phyloP scores from a whole-genome alignment of 2,888 invertebrate genomes.

The Eilema griseolum region DNA sequence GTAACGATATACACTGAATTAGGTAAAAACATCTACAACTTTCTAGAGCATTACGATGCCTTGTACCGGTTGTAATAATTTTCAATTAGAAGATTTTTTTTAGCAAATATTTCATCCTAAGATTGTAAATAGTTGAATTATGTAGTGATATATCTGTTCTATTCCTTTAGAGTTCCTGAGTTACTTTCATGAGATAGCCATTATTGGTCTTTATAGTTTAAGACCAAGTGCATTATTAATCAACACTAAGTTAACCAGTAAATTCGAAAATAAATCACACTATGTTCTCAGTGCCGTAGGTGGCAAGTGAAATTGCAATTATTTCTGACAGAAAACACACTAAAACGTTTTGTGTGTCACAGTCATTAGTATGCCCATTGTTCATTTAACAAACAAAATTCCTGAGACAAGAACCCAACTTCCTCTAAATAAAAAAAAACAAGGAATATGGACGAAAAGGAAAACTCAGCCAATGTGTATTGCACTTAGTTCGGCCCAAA shows the following conservation, averaged over 20 bases:
- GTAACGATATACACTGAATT: not conserved
- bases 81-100: not conserved
- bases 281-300: too few species aligned
- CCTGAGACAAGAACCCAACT: not conserved
- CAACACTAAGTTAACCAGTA: too few species aligned
- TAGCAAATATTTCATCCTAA: too few species aligned
- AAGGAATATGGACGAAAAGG: slow-evolving; percentile 19
- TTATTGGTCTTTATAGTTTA: too few species aligned
- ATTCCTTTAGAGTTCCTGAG: not conserved
- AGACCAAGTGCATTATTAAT: too few species aligned
- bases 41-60: not conserved
- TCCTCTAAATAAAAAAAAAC: slow-evolving; percentile 9
- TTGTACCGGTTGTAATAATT: not conserved
- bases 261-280: too few species aligned
- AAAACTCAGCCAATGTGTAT: slow-evolving; percentile 34
- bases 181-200: too few species aligned
- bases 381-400: not conserved
- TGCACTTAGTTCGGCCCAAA: slow-evolving; percentile 39
- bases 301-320: not conserved
- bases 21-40: not conserved
- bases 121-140: not conserved
- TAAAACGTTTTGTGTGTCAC: not conserved
- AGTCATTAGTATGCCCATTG: not conserved
- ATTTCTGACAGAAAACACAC: not conserved
- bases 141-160: not conserved